Conservation (phyloP, 2,113 vertebrate species). For the Pontoporia blainvillei region DNA sequence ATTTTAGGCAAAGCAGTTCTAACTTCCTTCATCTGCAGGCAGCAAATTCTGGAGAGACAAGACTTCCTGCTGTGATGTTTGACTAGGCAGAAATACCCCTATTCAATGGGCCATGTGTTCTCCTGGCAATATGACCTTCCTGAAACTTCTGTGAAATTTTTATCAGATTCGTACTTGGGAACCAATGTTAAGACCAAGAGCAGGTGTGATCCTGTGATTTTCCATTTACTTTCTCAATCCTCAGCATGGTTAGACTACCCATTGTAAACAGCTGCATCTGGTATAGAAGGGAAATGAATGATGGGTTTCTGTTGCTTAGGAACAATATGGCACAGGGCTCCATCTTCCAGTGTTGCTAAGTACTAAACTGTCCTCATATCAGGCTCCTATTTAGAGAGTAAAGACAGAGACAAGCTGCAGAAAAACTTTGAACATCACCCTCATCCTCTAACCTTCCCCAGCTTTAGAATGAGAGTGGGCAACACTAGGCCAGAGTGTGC, state of each 20-base stretch:
- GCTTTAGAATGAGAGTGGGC: background rate
- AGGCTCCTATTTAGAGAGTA: background rate
- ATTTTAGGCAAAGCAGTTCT: background rate
- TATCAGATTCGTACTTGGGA: background rate
- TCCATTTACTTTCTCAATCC: background rate
- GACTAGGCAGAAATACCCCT: background rate
- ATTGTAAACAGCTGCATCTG: background rate
- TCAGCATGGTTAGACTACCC: background rate
- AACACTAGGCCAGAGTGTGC: background rate
- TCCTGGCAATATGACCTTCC: background rate
- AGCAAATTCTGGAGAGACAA: background rate
- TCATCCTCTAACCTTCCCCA: background rate
- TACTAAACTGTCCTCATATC: background rate
- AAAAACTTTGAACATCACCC: background rate
- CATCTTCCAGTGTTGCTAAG: background rate
- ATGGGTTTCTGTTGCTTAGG: background rate
- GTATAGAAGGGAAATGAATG: background rate
- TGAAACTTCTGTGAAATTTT: background rate
- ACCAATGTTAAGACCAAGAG: background rate
- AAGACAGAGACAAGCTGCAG: background rate
- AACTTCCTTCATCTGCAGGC: background rate
- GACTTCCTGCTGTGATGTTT: background rate
- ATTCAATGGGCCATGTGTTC: background rate
- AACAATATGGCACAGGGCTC: background rate
- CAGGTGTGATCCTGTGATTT: background rate